These are phyloP conservation scores for Triplophysa bombifrons DNA, from an alignment of 2,797 vertebrate species.

Conservation along the genomic window DNA sequence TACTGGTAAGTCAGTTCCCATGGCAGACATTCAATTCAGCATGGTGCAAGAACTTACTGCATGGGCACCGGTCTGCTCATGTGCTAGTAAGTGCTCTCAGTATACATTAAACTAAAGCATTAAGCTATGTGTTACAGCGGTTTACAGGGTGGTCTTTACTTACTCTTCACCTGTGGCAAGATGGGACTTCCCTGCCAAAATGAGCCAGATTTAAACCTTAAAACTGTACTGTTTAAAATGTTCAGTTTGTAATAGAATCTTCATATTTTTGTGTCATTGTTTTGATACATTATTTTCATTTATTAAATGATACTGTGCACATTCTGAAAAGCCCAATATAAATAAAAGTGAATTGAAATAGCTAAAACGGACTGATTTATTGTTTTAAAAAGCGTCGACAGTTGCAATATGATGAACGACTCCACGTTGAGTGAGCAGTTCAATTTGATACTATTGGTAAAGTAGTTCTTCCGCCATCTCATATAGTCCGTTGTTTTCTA, in stretches of 20 bases:
- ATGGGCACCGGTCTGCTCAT: slow-evolving; percentile 1
- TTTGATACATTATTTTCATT: too few species aligned
- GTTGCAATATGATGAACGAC: background rate
- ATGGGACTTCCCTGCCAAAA: too few species aligned
- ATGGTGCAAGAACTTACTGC: slow-evolving; percentile 38
- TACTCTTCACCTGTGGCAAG: background rate
- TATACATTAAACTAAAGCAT: background rate
- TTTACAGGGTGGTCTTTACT: background rate
- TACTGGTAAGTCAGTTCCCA: slow-evolving; percentile 37
- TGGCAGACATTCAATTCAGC: slow-evolving; percentile 39
- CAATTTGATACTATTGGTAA: background rate
- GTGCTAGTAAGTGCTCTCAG: slow-evolving; percentile 8
- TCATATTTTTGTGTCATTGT: too few species aligned
- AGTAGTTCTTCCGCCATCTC: background rate
- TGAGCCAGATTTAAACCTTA: background rate
- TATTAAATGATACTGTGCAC: too few species aligned
- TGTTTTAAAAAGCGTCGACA: background rate
- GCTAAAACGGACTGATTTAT: too few species aligned
- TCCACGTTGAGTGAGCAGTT: background rate
- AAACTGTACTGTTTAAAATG: background rate
- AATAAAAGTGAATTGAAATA: too few species aligned
- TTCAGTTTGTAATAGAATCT: too few species aligned
- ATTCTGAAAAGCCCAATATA: too few species aligned
- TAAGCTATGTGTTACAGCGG: background rate
- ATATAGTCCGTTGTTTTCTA: background rate